Evolutionary conservation across 2,888 invertebrate species (phyloP).

Genomic region (Mayetiola destructor): DNA sequence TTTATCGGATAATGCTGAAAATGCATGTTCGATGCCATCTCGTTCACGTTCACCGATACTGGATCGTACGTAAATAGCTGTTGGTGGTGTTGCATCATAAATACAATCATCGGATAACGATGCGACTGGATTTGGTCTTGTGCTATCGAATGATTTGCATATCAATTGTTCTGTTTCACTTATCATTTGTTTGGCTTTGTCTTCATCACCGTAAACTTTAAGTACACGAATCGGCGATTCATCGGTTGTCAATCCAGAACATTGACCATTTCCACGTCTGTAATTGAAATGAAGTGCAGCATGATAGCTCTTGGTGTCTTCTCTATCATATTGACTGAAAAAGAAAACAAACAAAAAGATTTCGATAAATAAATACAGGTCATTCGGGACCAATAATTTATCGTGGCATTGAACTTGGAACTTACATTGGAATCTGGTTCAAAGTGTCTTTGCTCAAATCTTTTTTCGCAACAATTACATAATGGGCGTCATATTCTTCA

Average conservation of each 20-base stretch:
- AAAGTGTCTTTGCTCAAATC: constrained; percentile 24
- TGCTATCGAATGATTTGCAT: background rate
- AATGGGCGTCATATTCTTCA: constrained; percentile 26
- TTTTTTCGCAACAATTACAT: constrained; percentile 31
- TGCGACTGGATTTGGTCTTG: constrained; percentile 15
- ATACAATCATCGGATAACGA: constrained; percentile 25
- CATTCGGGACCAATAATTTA: too few species aligned
- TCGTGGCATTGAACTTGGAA: constrained; percentile 13
- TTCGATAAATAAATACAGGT: background rate
- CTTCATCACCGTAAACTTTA: too few species aligned
- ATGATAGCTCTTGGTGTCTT: constrained; percentile 26
- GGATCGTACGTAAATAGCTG: constrained; percentile 20
- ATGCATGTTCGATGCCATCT: constrained; percentile 31
- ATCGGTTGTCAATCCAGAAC: background rate
- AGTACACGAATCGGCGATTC: background rate
- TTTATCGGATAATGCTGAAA: constrained; percentile 27
- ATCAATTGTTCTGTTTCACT: background rate
- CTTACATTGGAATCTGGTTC: constrained; percentile 29
- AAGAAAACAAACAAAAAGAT: background rate
- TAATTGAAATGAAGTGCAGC: constrained; percentile 30
- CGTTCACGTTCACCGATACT: constrained; percentile 25
- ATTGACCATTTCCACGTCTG: constrained; percentile 23
- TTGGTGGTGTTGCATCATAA: constrained; percentile 29
- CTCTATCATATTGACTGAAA: constrained; percentile 27
- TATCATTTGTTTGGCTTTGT: background rate